phyloP scores from a whole-genome alignment of 2,888 invertebrate species.

The Lasius fuliginosus region DNA sequence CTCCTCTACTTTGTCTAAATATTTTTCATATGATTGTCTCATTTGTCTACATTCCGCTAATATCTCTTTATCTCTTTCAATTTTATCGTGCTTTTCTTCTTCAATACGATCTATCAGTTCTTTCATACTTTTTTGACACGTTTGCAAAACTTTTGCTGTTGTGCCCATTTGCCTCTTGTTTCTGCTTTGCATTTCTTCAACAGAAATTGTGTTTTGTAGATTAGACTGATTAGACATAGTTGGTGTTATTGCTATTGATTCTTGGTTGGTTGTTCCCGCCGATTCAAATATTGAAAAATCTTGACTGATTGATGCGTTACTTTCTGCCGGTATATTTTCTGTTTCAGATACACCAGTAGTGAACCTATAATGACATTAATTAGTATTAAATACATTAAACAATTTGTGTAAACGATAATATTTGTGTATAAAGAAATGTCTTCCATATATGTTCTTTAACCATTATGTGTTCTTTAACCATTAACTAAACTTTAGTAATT shows the following conservation, averaged over 20 bases:
- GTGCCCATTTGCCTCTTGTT: not conserved
- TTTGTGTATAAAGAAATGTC: no score
- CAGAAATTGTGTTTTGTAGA: not conserved
- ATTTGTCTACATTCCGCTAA: not conserved
- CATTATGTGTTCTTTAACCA: no score
- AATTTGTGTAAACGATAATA: no score
- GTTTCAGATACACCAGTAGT: not conserved
- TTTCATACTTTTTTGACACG: conserved; percentile 6
- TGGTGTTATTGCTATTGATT: not conserved
- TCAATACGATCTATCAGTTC: not conserved
- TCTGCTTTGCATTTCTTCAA: conserved; percentile 3
- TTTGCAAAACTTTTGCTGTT: not conserved
- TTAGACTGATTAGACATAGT: conserved; percentile 3
- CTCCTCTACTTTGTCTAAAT: not conserved
- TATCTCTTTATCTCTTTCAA: conserved; percentile 1
- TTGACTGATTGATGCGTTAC: not conserved
- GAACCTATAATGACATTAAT: no score
- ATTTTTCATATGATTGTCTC: not conserved
- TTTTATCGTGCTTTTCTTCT: conserved; percentile 6
- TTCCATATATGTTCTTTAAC: no score
- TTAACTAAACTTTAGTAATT: no score
- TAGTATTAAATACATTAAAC: no score
- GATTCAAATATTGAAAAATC: not conserved
- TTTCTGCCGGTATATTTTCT: not conserved
- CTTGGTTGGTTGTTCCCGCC: not conserved